A percentile compares a stretch with the other conserved stretches of the same genome.
phyloP scores from a whole-genome alignment of 2,113 vertebrate genomes.

The Alaudala cheleensis region DNA sequence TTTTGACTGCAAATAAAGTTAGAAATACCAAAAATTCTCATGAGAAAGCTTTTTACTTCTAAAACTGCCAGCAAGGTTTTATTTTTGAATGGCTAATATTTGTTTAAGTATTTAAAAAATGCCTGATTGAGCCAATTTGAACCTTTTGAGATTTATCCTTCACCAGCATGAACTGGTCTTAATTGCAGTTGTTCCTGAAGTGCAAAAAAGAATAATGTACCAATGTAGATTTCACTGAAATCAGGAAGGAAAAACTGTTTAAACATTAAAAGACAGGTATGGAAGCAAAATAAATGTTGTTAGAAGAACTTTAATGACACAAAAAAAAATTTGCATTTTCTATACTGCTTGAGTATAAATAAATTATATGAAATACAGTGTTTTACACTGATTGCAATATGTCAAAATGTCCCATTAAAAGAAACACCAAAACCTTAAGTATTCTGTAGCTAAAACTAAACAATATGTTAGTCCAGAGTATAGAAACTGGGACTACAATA shows the following conservation, averaged over 20 bases:
- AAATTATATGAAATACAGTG: background rate
- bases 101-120: background rate
- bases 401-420: background rate
- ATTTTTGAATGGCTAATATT: background rate
- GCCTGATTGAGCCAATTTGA: background rate
- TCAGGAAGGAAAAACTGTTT: background rate
- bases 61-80: background rate
- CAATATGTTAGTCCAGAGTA: background rate
- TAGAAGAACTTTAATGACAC: background rate
- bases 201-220: background rate
- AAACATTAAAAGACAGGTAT: background rate
- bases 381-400: background rate
- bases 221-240: background rate
- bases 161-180: background rate
- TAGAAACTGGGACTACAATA: background rate
- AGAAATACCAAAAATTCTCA: background rate
- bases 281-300: background rate
- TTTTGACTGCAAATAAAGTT: background rate
- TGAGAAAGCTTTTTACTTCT: background rate
- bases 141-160: background rate
- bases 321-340: rapidly evolving
- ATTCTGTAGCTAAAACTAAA: background rate
- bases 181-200: background rate
- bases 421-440: background rate
- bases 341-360: background rate